phyloP scores from a whole-genome alignment of 2,888 invertebrate species.

The Tiliacea aurago region DNA sequence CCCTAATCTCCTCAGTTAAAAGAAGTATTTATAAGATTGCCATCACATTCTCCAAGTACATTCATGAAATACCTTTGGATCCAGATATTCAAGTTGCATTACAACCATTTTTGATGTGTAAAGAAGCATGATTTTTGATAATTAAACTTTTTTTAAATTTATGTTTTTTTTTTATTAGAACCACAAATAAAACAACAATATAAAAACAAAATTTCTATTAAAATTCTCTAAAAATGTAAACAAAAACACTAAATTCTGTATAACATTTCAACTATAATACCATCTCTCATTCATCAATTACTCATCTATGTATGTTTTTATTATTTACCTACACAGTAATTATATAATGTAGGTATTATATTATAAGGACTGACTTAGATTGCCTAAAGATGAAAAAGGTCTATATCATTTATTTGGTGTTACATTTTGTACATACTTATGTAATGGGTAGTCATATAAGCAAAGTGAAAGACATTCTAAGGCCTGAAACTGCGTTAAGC shows the following conservation, averaged over 20 bases:
- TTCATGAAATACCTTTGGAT: conserved; percentile 92
- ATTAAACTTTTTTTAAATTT: conserved; percentile 47
- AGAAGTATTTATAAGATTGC: conserved; percentile 94
- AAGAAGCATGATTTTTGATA: conserved; percentile 86
- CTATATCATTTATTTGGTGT: conserved; percentile 4
- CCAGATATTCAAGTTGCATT: conserved; percentile 91
- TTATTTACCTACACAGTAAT: neutral
- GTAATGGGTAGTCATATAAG: neutral
- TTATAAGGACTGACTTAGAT: conserved; percentile 3
- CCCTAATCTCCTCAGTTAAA: conserved; percentile 92
- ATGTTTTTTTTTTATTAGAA: conserved; percentile 35
- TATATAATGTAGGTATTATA: conserved; percentile 12
- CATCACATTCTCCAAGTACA: conserved; percentile 92
- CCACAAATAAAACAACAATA: conserved; percentile 45
- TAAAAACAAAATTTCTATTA: conserved; percentile 56
- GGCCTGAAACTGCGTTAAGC: no score
- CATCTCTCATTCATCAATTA: neutral
- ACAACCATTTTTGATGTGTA: conserved; percentile 91
- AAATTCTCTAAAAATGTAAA: conserved; percentile 55
- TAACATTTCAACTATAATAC: conserved; percentile 52
- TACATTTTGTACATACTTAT: neutral
- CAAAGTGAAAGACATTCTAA: neutral
- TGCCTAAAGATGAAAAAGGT: conserved; percentile 13
- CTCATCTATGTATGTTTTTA: neutral
- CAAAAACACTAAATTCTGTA: conserved; percentile 44